Evolutionary conservation across 2,888 invertebrate species (phyloP), one percentile per base, ranked within the genome.

Genomic region (Microctonus aethiopoides): DNA sequence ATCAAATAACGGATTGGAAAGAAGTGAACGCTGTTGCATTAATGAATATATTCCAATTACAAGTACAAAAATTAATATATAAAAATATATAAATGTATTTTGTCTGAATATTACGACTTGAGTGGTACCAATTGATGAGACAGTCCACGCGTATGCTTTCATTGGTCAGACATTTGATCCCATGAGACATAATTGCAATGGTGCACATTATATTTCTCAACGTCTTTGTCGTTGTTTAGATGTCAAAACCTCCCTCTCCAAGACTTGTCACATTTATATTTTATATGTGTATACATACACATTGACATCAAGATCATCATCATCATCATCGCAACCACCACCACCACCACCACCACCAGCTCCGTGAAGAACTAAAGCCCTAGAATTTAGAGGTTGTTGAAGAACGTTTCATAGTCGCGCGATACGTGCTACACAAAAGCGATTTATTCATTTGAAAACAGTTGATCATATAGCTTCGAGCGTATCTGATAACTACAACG

Each of bases 111-210:
- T 46, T 20, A 54, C 24, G 51, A 13, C 68, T 77, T 81, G 82
- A 83, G 80, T 84, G 83, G 78, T 74, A 78, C 76, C 81, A 84
- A 84, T 84, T 84, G 84, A 82, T 77, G 79, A 77, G 67, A 75
- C n/a, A 74, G 75, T 72, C 73, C 77, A 72, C 74, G 73, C 70
- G n/a, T 46, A 68, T 68, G 71, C 75, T 75, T 76, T 75, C 72
- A 84, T 84, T 84, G 84, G 84, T 73, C 77, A 79, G 79, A 79
- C 79, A 79, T 78, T 84, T 84, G 83, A 84, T 82, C 79, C 77
- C 74, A 73, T 77, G 60, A 67, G 72, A 74, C 68, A 67, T 68
- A 62, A 67, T 69, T 63, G 36, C 61, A 61, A 51, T 60, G 65
- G 20, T 32, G 16, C 22, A 39, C 63, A 72, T 70, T 68, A 51